Evolutionary conservation across 1,140 invertebrate species (phyloP).

Genomic region (Pantala flavescens): DNA sequence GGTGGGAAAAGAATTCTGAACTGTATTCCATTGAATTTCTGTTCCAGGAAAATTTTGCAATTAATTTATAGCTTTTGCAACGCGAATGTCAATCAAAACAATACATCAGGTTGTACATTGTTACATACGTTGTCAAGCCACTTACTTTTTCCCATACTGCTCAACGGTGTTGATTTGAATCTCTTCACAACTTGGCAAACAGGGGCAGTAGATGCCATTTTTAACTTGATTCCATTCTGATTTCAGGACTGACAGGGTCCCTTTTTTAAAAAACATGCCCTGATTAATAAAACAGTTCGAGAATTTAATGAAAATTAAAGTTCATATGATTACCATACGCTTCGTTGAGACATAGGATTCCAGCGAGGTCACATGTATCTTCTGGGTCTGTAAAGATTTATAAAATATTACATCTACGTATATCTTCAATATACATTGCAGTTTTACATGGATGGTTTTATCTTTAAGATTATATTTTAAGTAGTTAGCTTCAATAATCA

Average conservation of each 20-base stretch:
- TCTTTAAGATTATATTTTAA: too few species aligned
- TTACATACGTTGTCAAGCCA: too few species aligned
- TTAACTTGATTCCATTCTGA: slow-evolving; percentile 27
- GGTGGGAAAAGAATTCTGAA: too few species aligned
- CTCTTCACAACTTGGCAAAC: slow-evolving; percentile 49
- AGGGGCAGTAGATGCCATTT: slow-evolving; percentile 45
- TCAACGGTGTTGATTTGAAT: slow-evolving; percentile 35
- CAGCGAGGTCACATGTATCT: slow-evolving; percentile 45
- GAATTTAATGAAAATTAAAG: background rate
- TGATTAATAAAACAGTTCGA: background rate
- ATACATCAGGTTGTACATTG: too few species aligned
- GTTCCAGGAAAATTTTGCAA: too few species aligned
- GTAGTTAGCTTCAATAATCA: too few species aligned
- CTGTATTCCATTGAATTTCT: too few species aligned
- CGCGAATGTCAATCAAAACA: too few species aligned
- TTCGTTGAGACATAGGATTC: slow-evolving; percentile 45
- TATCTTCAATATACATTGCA: too few species aligned
- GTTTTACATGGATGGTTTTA: too few species aligned
- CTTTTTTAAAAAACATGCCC: slow-evolving; percentile 32
- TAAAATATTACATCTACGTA: background rate
- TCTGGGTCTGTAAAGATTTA: slow-evolving; percentile 25
- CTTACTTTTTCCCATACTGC: background rate
- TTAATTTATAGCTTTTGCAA: too few species aligned
- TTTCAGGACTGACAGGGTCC: slow-evolving; percentile 47
- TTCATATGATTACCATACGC: slow-evolving; percentile 12